phyloP scores from a whole-genome alignment of 2,113 vertebrate species.

The Nycticebus coucang region DNA sequence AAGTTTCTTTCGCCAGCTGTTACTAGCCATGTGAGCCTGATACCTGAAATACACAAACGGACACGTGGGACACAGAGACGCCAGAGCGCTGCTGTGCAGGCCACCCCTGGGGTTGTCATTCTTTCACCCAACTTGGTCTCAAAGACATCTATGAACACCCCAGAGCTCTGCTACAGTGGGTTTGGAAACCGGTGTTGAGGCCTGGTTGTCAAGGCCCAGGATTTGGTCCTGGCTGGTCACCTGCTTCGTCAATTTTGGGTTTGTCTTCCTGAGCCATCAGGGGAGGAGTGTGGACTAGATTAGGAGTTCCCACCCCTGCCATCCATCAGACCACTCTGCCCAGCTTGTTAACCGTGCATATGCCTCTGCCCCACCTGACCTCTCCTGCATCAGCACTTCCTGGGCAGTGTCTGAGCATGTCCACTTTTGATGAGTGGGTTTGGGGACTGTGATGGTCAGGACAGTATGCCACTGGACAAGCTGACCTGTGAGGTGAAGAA shows the following conservation, averaged over 20 bases:
- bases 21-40: neutral
- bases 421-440: neutral
- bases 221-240: neutral
- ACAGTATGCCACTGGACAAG: too few relatives aligned
- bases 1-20: neutral
- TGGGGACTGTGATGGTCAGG: neutral
- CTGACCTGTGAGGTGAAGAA: neutral
- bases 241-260: neutral
- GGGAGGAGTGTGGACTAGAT: neutral
- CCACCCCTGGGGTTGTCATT: accelerated
- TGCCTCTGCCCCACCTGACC: accelerated
- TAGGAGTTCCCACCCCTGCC: neutral
- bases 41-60: neutral
- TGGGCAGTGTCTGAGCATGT: neutral
- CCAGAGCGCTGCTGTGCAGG: neutral
- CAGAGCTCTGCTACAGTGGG: neutral
- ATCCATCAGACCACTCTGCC: neutral
- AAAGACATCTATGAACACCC: neutral
- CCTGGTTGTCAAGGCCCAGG: neutral
- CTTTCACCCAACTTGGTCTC: neutral
- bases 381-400: neutral
- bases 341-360: neutral
- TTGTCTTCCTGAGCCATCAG: neutral
- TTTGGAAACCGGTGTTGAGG: neutral
- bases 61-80: neutral